phyloP scores from a whole-genome alignment of 2,797 vertebrate species.

The Anguilla megastoma region DNA sequence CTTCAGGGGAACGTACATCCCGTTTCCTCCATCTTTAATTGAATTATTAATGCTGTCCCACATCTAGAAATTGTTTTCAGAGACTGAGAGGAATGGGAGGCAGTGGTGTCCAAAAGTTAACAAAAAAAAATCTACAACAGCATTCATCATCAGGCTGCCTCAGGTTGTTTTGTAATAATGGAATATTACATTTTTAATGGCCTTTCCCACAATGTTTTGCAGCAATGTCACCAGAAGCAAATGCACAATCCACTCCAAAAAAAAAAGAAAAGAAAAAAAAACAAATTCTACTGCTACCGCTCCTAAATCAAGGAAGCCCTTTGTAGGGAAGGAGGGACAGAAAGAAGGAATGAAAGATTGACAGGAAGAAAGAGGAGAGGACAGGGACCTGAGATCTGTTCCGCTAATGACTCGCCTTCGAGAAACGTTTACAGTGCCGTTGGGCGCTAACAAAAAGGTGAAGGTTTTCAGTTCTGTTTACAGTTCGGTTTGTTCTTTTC shows the following conservation, averaged over 20 bases:
- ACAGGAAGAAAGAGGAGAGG: not conserved
- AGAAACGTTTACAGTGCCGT: not conserved
- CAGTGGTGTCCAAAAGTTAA: too few relatives aligned
- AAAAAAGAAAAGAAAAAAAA: not conserved
- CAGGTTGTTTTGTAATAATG: too few relatives aligned
- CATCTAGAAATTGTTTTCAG: too few relatives aligned
- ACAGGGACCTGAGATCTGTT: not conserved
- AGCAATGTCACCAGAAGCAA: not conserved
- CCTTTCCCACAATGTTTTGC: not conserved
- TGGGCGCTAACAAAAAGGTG: constrained; percentile 1
- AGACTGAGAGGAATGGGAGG: too few relatives aligned
- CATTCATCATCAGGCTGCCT: not conserved
- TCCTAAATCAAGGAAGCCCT: not conserved
- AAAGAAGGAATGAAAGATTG: not conserved
- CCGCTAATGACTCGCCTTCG: not conserved
- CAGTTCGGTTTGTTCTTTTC: not conserved
- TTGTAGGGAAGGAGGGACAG: not conserved
- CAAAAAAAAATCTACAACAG: too few relatives aligned
- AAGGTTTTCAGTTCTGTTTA: constrained; percentile 13
- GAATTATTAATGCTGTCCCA: too few relatives aligned
- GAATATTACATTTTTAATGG: too few relatives aligned
- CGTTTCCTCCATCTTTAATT: too few relatives aligned
- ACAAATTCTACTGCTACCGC: not conserved
- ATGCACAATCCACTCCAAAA: not conserved
- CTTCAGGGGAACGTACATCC: too few relatives aligned